A percentile compares a stretch with the other conserved stretches of the same genome.
These are phyloP conservation scores for Maccullochella peelii DNA, from an alignment of 2,113 vertebrate genomes.

Conservation along the genomic window DNA sequence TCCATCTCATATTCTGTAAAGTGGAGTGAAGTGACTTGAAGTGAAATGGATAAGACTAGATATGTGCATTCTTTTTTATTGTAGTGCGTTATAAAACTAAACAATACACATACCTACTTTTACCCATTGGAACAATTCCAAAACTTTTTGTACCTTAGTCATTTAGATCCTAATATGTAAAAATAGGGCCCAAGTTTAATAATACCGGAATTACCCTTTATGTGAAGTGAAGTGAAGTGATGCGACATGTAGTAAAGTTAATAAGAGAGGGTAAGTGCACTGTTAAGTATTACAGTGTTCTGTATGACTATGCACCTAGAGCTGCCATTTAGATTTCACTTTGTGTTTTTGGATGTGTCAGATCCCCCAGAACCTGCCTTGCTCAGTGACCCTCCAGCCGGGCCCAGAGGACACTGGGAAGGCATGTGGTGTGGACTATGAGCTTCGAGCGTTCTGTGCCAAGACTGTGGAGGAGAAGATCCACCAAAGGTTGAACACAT, in stretches of 20 bases:
- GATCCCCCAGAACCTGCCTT: slow-evolving; percentile 91
- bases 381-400: slow-evolving; percentile 90
- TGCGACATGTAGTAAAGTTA: neutral
- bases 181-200: no score
- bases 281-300: neutral
- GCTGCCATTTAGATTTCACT: neutral
- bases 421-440: slow-evolving; percentile 91
- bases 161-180: no score
- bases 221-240: neutral
- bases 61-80: no score
- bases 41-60: no score
- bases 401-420: slow-evolving; percentile 85
- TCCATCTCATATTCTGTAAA: no score
- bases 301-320: neutral
- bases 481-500: slow-evolving; percentile 87
- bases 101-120: no score
- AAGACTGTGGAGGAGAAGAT: slow-evolving; percentile 89
- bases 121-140: no score
- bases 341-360: slow-evolving; percentile 53
- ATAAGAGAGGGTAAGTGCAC: neutral
- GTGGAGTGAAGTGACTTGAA: no score
- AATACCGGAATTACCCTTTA: no score
- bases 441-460: slow-evolving; percentile 90
- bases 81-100: no score
- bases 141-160: no score